A percentile compares a stretch with the other conserved stretches of the same genome.
phyloP scores from a whole-genome alignment of 2,797 vertebrate genomes.

The Tinamus major region DNA sequence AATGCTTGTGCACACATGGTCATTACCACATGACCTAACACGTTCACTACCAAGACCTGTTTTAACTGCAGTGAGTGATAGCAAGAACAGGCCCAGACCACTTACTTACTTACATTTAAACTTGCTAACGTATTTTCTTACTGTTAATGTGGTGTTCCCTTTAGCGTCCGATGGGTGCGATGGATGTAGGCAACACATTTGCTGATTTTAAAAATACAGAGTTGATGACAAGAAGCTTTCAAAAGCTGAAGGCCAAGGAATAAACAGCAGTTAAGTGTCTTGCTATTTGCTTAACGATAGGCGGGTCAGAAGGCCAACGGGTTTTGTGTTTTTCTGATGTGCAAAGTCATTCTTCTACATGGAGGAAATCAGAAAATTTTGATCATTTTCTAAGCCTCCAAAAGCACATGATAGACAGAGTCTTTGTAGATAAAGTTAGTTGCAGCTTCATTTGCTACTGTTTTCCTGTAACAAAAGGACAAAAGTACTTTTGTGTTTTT shows the following conservation, averaged over 20 bases:
- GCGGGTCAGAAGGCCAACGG: neutral
- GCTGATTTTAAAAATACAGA: neutral
- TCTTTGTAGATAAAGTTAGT: neutral
- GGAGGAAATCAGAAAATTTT: constrained; percentile 9
- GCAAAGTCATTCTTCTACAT: constrained; percentile 14
- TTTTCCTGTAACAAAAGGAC: constrained; percentile 4
- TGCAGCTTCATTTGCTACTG: neutral
- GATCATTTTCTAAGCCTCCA: neutral
- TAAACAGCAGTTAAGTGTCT: neutral
- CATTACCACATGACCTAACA: neutral
- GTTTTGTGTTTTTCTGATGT: constrained; percentile 33
- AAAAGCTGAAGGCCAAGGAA: neutral
- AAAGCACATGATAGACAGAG: neutral
- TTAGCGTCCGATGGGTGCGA: neutral
- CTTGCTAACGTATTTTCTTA: neutral
- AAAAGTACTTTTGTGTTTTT: constrained; percentile 37
- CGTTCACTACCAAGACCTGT: neutral
- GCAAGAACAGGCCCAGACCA: neutral
- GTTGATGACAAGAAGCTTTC: neutral
- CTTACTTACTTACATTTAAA: neutral
- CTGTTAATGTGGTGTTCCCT: neutral
- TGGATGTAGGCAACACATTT: neutral
- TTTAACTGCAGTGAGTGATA: neutral
- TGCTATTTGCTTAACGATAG: neutral
- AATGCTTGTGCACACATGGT: accelerated